Conservation (phyloP, 1,140 invertebrate genomes). For the Macrostomum lignano region DNA sequence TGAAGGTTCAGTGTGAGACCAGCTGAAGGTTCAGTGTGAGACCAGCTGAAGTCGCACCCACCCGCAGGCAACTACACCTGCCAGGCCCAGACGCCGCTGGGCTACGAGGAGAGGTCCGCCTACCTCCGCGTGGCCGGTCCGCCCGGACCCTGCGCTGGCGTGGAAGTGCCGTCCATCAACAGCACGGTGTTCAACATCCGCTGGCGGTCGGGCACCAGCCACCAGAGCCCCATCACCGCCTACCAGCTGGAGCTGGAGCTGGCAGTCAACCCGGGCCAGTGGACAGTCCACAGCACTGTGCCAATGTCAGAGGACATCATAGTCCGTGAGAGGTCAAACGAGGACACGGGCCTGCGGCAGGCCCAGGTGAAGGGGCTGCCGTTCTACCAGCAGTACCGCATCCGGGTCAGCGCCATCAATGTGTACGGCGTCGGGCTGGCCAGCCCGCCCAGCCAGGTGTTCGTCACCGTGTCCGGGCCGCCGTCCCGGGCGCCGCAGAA, state of each 20-base stretch:
- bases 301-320: too few relatives aligned
- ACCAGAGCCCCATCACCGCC: not conserved
- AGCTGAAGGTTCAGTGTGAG: too few relatives aligned
- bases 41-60: too few relatives aligned
- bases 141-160: slow-evolving; percentile 1
- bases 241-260: not conserved
- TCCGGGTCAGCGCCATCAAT: slow-evolving; percentile 56
- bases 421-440: slow-evolving; percentile 37
- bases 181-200: not conserved
- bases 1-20: too few relatives aligned
- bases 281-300: too few relatives aligned
- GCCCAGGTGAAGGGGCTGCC: slow-evolving; percentile 29
- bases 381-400: slow-evolving; percentile 63
- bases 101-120: not conserved
- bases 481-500: slow-evolving; percentile 46
- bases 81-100: not conserved
- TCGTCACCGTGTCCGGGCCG: slow-evolving; percentile 46
- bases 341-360: slow-evolving; percentile 3
- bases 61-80: slow-evolving; percentile 4
- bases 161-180: too few relatives aligned
- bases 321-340: too few relatives aligned
- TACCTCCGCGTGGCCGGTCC: slow-evolving; percentile 1
- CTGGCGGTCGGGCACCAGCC: not conserved
- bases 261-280: not conserved
- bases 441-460: slow-evolving; percentile 29